phyloP scores from a whole-genome alignment of 2,113 vertebrate genomes.

The Rhinoderma darwinii region DNA sequence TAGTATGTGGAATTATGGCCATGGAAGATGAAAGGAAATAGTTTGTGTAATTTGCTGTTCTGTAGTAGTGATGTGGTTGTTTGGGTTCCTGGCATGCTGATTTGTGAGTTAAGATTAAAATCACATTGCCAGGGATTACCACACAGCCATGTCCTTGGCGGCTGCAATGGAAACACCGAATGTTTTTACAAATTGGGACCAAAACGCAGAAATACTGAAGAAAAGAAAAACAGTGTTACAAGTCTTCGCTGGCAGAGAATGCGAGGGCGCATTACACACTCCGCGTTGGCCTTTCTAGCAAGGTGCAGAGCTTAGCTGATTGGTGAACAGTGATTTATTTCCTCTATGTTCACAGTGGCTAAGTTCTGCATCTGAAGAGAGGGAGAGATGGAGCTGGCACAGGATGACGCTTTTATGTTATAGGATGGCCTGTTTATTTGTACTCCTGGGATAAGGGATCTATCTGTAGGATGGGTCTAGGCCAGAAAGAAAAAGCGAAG shows the following conservation, averaged over 20 bases:
- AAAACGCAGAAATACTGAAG: conserved; percentile 17
- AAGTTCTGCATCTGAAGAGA: conserved; percentile 99
- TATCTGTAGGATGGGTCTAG: not conserved
- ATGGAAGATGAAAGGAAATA: conserved; percentile 35
- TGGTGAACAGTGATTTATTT: conserved; percentile 99
- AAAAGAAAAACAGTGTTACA: conserved; percentile 61
- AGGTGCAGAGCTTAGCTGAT: conserved; percentile 99
- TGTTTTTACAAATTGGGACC: conserved; percentile 58
- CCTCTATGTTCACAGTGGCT: conserved; percentile 99
- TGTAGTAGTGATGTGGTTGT: conserved; percentile 83
- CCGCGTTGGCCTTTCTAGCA: conserved; percentile 81
- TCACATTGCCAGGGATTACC: conserved; percentile 99
- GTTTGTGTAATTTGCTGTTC: conserved; percentile 18
- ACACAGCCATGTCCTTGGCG: conserved; percentile 87
- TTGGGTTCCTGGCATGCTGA: conserved; percentile 99
- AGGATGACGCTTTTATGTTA: conserved; percentile 4
- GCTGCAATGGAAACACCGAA: conserved; percentile 76
- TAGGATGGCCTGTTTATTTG: not conserved
- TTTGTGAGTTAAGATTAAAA: conserved; percentile 99
- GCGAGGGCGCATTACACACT: conserved; percentile 61
- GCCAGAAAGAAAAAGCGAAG: not conserved
- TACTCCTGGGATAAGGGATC: not conserved
- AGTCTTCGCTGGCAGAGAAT: conserved; percentile 58
- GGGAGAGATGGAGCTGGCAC: conserved; percentile 75
- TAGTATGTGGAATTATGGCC: not conserved